These are phyloP conservation scores for Acomys russatus DNA, from an alignment of 2,797 vertebrate genomes.

Conservation along the genomic window DNA sequence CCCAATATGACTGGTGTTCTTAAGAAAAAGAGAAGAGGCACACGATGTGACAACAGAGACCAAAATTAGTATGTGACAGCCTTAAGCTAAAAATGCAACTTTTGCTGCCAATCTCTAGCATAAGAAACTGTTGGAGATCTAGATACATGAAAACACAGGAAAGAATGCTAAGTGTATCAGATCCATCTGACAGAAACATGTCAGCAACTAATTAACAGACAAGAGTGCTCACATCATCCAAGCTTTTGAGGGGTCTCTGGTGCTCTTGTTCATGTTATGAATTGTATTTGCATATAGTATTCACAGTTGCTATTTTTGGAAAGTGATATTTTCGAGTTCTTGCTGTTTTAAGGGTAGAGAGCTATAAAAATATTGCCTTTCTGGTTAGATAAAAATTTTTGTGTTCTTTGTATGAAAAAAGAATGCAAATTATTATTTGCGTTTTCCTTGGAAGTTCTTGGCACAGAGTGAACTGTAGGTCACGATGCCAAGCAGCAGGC, in stretches of 20 bases:
- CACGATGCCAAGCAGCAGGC: not conserved
- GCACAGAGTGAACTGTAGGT: not conserved
- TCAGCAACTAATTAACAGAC: not conserved
- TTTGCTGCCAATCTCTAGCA: not conserved
- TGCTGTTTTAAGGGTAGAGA: constrained; percentile 26
- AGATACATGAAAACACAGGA: not conserved
- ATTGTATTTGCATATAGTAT: constrained; percentile 13
- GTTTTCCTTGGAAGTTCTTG: constrained; percentile 59
- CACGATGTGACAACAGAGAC: not conserved
- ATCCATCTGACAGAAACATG: not conserved
- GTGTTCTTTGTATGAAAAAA: constrained; percentile 3
- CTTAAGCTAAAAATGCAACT: not conserved
- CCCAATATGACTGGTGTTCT: not conserved
- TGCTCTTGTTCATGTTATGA: not conserved
- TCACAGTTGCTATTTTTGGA: constrained; percentile 25
- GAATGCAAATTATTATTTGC: constrained; percentile 48
- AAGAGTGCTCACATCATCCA: not conserved
- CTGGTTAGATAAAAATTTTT: constrained; percentile 44
- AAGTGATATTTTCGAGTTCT: constrained; percentile 43
- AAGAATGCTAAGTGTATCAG: not conserved
- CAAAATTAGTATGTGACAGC: not conserved
- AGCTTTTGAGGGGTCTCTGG: not conserved
- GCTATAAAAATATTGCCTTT: not conserved
- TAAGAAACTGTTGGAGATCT: not conserved
- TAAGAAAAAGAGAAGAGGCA: not conserved